Percentiles rank a stretch among this genome's conserved stretches.
Evolutionary conservation across 1,140 invertebrate species (phyloP).

Genomic region (Caenorhabditis latens): DNA sequence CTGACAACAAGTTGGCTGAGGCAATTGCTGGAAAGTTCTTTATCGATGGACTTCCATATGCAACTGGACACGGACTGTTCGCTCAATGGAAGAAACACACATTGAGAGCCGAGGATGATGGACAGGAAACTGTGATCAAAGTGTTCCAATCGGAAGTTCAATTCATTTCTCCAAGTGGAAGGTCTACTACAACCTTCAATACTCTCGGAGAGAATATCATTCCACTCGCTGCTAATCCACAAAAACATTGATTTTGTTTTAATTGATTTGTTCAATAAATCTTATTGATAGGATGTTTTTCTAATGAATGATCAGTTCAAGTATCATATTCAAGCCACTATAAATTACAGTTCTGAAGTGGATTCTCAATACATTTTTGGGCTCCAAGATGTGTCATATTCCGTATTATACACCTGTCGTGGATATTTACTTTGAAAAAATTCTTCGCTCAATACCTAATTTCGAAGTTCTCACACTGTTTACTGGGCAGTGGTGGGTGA

Average conservation of each 20-base stretch:
- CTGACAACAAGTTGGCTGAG: background rate
- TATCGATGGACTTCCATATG: background rate
- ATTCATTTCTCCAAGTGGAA: background rate
- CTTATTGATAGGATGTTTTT: no score
- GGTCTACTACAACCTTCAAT: background rate
- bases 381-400: no score
- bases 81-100: slow-evolving; percentile 10
- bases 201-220: slow-evolving; percentile 6
- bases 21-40: background rate
- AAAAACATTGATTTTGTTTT: background rate
- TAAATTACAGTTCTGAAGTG: no score
- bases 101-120: background rate
- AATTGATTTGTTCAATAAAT: background rate
- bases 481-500: no score
- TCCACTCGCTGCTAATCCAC: background rate
- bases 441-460: no score
- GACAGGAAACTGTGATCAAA: background rate
- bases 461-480: no score
- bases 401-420: no score
- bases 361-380: no score
- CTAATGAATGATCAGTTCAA: no score
- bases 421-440: no score
- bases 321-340: no score
- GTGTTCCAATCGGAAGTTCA: slow-evolving; percentile 7
- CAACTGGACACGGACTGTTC: background rate